phyloP scores from a whole-genome alignment of 2,113 vertebrate genomes.

The Xiphias gladius region DNA sequence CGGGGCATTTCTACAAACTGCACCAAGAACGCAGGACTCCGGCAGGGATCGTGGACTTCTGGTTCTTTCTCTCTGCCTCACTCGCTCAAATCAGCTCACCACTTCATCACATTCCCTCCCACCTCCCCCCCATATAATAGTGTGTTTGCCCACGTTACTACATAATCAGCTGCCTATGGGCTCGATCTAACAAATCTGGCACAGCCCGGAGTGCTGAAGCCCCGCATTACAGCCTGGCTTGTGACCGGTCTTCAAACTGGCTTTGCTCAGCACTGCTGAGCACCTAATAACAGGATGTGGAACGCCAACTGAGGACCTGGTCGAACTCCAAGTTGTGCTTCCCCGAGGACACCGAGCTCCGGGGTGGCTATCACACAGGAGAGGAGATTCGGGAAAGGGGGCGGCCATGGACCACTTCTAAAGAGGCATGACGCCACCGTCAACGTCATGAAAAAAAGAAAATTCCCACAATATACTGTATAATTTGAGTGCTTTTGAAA shows the following conservation, averaged over 20 bases:
- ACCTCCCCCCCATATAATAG: neutral
- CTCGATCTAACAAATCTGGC: constrained; percentile 63
- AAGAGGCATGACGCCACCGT: neutral
- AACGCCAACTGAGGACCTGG: constrained; percentile 65
- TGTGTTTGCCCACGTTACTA: constrained; percentile 19
- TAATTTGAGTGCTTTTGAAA: constrained; percentile 4
- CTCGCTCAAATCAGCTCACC: constrained; percentile 17
- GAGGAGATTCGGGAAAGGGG: constrained; percentile 1
- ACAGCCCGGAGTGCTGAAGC: constrained; percentile 44
- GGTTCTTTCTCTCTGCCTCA: neutral
- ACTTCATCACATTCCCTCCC: constrained; percentile 47
- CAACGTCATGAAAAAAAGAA: constrained; percentile 18
- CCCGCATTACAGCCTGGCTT: constrained; percentile 73
- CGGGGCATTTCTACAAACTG: neutral
- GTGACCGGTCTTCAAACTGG: constrained; percentile 69
- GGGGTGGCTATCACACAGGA: constrained; percentile 29
- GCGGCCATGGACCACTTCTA: constrained; percentile 9
- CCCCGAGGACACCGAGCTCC: constrained; percentile 21
- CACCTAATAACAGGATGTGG: constrained; percentile 79
- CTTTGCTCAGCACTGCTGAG: constrained; percentile 70
- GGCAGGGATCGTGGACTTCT: constrained; percentile 14
- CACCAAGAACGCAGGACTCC: too few species aligned
- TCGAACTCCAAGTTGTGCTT: constrained; percentile 63
- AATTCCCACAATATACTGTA: neutral
- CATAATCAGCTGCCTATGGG: constrained; percentile 57